Conservation (phyloP, 1,140 invertebrate species). For the Ruditapes philippinarum region DNA sequence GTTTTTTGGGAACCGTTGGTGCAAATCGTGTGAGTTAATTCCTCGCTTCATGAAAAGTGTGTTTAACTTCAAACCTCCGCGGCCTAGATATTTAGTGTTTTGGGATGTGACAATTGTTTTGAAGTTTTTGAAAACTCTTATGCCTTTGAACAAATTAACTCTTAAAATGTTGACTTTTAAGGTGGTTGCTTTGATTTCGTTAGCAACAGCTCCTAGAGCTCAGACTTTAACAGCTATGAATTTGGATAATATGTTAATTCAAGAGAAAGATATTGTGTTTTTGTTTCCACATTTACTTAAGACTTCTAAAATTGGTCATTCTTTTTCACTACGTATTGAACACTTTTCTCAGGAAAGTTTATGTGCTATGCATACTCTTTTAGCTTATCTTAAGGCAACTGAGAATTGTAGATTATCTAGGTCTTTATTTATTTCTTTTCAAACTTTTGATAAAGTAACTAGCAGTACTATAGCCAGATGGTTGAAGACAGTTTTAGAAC, state of each 20-base stretch:
- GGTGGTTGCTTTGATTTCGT: neutral
- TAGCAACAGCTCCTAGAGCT: neutral
- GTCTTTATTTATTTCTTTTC: constrained; percentile 1
- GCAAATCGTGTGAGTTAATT: too few species aligned
- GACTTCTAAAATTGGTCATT: neutral
- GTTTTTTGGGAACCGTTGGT: constrained; percentile 15
- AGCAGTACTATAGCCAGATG: constrained; percentile 33
- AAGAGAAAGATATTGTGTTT: neutral
- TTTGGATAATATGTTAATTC: constrained; percentile 25
- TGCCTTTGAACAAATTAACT: neutral
- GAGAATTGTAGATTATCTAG: neutral
- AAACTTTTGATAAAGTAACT: neutral
- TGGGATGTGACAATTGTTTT: constrained; percentile 32
- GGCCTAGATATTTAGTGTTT: neutral
- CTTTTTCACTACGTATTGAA: constrained; percentile 38
- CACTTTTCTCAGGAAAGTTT: too few species aligned
- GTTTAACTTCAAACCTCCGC: constrained; percentile 1
- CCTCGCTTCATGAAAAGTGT: neutral
- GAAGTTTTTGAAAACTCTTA: too few species aligned
- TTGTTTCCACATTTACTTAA: constrained; percentile 10
- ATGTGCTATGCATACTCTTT: constrained; percentile 32
- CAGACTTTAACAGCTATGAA: constrained; percentile 3
- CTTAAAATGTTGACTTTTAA: constrained; percentile 21
- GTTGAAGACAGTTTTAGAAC: too few species aligned
- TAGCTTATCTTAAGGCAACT: too few species aligned